A percentile compares a stretch with the other conserved stretches of the same genome.
Conservation (phyloP, 1,140 invertebrate genomes). For the Lutraria rhynchaena region DNA sequence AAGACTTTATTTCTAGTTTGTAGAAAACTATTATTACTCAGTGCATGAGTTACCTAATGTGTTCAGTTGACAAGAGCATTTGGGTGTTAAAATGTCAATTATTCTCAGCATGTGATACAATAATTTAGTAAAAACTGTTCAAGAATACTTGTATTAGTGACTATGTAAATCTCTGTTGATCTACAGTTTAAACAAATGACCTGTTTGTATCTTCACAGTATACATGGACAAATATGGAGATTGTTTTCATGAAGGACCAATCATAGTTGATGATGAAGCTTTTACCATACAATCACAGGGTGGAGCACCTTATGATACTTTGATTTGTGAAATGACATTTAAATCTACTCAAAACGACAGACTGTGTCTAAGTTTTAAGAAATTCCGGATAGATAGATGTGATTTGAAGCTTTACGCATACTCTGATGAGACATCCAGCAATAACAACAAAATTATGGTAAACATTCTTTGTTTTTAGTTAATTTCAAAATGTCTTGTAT, state of each 20-base stretch:
- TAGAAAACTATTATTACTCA: too few relatives aligned
- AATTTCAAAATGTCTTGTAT: too few relatives aligned
- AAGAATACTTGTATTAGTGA: too few relatives aligned
- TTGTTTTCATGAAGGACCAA: slow-evolving; percentile 31
- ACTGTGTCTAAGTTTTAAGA: slow-evolving; percentile 49
- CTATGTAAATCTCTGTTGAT: too few relatives aligned
- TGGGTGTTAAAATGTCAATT: too few relatives aligned
- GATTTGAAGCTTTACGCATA: slow-evolving; percentile 26
- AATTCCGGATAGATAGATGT: slow-evolving; percentile 7
- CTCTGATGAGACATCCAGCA: slow-evolving; percentile 1
- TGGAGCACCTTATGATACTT: slow-evolving; percentile 33
- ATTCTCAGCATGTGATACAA: too few relatives aligned
- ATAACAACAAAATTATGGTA: slow-evolving; percentile 3
- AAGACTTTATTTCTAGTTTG: too few relatives aligned
- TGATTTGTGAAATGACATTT: slow-evolving; percentile 47
- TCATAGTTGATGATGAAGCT: slow-evolving; percentile 29
- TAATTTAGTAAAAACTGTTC: too few relatives aligned
- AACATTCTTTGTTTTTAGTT: too few relatives aligned
- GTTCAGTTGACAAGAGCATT: too few relatives aligned
- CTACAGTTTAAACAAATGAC: too few relatives aligned
- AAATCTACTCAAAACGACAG: slow-evolving; percentile 26
- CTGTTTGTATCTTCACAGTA: slow-evolving; percentile 31
- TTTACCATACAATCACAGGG: slow-evolving; percentile 36
- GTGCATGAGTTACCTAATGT: too few relatives aligned
- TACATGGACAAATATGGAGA: slow-evolving; percentile 56